Evolutionary conservation across 2,797 vertebrate genomes (phyloP).

Genomic region (Neosalanx taihuensis): DNA sequence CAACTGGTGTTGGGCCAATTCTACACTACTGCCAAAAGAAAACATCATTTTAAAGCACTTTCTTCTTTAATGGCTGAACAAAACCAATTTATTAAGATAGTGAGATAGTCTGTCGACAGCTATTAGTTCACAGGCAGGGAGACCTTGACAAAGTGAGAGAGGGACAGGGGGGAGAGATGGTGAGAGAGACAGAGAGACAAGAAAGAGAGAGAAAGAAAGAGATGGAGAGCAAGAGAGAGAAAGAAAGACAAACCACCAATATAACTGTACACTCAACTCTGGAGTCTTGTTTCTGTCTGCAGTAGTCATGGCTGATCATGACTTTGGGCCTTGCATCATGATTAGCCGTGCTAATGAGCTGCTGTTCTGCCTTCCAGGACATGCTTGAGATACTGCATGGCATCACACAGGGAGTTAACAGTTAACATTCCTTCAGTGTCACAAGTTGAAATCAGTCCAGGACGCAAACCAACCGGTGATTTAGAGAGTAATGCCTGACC

Average conservation of each 20-base stretch:
- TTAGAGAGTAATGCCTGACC: too few relatives aligned
- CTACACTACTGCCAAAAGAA: slow-evolving; percentile 24
- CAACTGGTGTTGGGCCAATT: slow-evolving; percentile 23
- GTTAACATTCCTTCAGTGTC: too few relatives aligned
- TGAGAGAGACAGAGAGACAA: background rate
- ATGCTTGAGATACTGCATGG: too few relatives aligned
- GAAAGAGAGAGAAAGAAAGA: background rate
- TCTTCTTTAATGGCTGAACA: slow-evolving; percentile 19
- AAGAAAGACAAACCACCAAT: background rate
- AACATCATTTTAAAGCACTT: slow-evolving; percentile 25
- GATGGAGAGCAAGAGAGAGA: background rate
- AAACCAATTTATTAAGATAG: slow-evolving; percentile 30
- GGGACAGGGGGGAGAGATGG: background rate
- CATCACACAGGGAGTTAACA: too few relatives aligned
- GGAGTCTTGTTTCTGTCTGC: too few relatives aligned
- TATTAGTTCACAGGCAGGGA: slow-evolving; percentile 10
- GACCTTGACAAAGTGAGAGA: background rate
- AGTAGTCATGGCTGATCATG: too few relatives aligned
- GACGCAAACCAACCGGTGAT: too few relatives aligned
- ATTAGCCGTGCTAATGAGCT: too few relatives aligned
- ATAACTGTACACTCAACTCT: too few relatives aligned
- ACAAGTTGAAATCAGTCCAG: too few relatives aligned
- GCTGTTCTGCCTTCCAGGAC: too few relatives aligned
- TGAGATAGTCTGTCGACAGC: slow-evolving; percentile 16
- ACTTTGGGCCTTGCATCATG: too few relatives aligned